Conservation (phyloP, 2,113 vertebrate genomes). For the Ifrita kowaldi region DNA sequence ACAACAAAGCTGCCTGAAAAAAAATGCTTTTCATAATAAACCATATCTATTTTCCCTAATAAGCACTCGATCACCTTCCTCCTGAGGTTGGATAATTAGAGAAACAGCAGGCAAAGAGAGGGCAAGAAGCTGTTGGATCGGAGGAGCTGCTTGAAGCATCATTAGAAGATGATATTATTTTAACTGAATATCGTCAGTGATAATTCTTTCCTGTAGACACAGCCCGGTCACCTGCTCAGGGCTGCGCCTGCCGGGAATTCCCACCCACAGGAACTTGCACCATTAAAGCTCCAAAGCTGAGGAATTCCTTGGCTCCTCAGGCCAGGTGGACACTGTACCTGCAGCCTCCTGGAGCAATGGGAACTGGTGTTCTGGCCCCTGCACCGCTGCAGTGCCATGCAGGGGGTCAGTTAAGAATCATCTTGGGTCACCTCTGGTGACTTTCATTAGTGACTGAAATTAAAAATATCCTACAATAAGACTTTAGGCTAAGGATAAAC, state of each 20-base stretch:
- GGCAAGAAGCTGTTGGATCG: not conserved
- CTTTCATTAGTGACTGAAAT: not conserved
- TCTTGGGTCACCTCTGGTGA: not conserved
- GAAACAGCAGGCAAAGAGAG: not conserved
- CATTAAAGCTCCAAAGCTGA: not conserved
- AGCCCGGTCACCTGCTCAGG: not conserved
- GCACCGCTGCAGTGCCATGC: fast-evolving
- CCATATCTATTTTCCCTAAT: not conserved
- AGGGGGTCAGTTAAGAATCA: fast-evolving
- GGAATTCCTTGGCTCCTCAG: not conserved
- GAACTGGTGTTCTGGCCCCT: not conserved
- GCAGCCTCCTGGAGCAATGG: not conserved
- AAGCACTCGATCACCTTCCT: not conserved
- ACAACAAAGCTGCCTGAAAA: not conserved
- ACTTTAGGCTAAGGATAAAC: not conserved
- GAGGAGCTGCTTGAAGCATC: not conserved
- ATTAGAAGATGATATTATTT: not conserved
- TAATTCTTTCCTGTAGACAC: not conserved
- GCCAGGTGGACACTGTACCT: fast-evolving
- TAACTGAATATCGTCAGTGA: not conserved
- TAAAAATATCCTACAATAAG: not conserved
- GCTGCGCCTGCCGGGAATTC: not conserved
- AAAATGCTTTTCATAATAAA: not conserved
- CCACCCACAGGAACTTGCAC: not conserved
- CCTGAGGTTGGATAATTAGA: not conserved